Evolutionary conservation across 1,140 invertebrate genomes (phyloP), one percentile per base, ranked within the genome.

Genomic region (Mactra quadrangularis): DNA sequence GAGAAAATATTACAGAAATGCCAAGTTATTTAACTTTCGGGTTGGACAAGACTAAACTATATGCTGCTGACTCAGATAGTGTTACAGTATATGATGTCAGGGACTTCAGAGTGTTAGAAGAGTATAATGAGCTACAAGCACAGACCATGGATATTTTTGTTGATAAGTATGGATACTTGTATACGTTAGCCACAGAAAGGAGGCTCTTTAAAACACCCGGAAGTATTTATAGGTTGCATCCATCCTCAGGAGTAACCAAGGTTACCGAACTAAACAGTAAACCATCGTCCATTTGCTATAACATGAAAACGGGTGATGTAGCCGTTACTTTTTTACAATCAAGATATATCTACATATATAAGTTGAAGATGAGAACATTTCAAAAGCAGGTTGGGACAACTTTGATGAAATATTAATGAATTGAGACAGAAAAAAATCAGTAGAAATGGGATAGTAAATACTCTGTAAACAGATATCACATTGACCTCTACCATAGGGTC

Each of bases 161-260:
- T 3, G 77, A 81, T 35, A 81, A 81, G 35, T 81, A 57, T 25
- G 77, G 77, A 2, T 81, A 81, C 60, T 52, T 81, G 6, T 81
- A 81, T 41, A 71, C 66, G 17, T 66, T 81, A 7, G 77, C 77
- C 17, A 25, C 71, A 3, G 77, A 81, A 35, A 38, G 77, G 33
- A 62, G 77, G 17, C 45, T 52, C 2, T 60, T 71, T 41, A 70
- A 81, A 33, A 68, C 64, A 17, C 77, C 77, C 9, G 77, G 77
- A 31, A 60, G 64, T 33, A 59, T 81, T 15, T 81, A 81, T 53
- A 45, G 77, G 4, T 50, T 81, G 6, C 70, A 71, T 50, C 33
- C 50, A 33, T 27, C 35, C 29, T 45, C 27, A 22, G 77, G 77
- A 2, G 77, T 81, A 7, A 71, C 66, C 35, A 81, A 81, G 35